phyloP scores from a whole-genome alignment of 1,140 invertebrate genomes.

The Eulimnadia texana region DNA sequence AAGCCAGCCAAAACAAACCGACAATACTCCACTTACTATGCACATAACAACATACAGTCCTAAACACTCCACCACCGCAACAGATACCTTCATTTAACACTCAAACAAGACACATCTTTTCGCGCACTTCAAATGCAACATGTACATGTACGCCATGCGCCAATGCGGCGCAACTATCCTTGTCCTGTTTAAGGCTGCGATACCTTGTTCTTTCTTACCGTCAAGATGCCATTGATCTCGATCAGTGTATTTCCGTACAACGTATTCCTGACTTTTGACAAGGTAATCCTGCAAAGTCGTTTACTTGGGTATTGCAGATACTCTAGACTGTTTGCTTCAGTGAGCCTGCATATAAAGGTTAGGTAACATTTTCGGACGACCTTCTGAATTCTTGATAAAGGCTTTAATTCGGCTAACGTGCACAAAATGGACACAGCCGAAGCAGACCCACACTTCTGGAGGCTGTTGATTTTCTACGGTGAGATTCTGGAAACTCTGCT shows the following conservation, averaged over 20 bases:
- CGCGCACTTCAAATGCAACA: too few relatives aligned
- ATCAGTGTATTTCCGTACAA: not conserved
- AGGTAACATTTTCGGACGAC: not conserved
- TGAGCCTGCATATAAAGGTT: not conserved
- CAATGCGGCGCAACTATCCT: too few relatives aligned
- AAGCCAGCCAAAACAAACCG: too few relatives aligned
- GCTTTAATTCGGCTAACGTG: not conserved
- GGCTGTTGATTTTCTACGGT: not conserved
- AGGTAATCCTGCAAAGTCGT: not conserved
- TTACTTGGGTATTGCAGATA: not conserved
- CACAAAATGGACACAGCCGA: not conserved
- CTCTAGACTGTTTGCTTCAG: not conserved
- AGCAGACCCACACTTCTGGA: not conserved
- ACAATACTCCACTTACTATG: too few relatives aligned
- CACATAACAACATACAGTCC: too few relatives aligned
- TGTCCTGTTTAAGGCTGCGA: not conserved
- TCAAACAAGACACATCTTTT: too few relatives aligned
- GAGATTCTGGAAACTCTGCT: not conserved
- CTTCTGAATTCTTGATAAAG: not conserved
- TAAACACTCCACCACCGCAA: too few relatives aligned
- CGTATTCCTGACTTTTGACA: not conserved
- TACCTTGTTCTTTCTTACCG: not conserved
- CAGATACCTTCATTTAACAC: too few relatives aligned
- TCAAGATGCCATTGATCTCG: not conserved
- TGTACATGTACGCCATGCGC: too few relatives aligned